Base-by-base conservation (phyloP, 2,113 vertebrate species). In the Phylloscopus whistleri region DNA sequence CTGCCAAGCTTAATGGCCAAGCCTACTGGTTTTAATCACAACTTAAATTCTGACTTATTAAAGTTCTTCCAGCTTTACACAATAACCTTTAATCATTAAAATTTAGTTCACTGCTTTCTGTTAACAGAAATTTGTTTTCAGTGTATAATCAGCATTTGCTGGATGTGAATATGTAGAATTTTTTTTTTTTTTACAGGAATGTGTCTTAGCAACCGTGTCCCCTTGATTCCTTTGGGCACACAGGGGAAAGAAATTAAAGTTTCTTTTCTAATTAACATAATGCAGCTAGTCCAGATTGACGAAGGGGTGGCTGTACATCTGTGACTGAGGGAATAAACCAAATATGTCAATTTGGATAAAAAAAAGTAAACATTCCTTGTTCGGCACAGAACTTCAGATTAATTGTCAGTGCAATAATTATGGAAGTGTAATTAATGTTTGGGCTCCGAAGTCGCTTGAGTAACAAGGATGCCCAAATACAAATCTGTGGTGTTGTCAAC, bases 381-480 rank as follows among this genome's bases (percentile, higher is more conserved):
- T 94, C 84, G 75, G 49, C 53, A 72, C 76, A 88, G 92, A 91
- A 87, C 91, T 93, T 96, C 74, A 90, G 77, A 95, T 94, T 94
- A 95, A 97, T 95, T 94, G 92, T 97, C 89, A 93, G 89, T 85
- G 86, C 49, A 90, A 94, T 95, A 93, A 95, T 96, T 96, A 95
- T 91, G 75, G 92, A 73, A 95, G 79, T 82, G 62, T 97, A 97
- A 97, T 97, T 97, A 96, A 90, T 75, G 90, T 95, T 95, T 84
- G 58, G 85, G 86, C 76, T 94, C 13, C 5, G 58, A 90, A 97
- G 90, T 91, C 75, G 10, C 76, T 95, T 13, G 70, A 96, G 93
- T 91, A 97, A 84, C 85, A 88, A 74, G 77, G 92, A 86, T 80
- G 83, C 72, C 78, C 81, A 67, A 82, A 76, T 22, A 83, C 70